Percentiles rank a stretch among this genome's conserved stretches.
These are phyloP conservation scores for Amphilophus citrinellus DNA, from an alignment of 2,113 vertebrate genomes.

Conservation along the genomic window DNA sequence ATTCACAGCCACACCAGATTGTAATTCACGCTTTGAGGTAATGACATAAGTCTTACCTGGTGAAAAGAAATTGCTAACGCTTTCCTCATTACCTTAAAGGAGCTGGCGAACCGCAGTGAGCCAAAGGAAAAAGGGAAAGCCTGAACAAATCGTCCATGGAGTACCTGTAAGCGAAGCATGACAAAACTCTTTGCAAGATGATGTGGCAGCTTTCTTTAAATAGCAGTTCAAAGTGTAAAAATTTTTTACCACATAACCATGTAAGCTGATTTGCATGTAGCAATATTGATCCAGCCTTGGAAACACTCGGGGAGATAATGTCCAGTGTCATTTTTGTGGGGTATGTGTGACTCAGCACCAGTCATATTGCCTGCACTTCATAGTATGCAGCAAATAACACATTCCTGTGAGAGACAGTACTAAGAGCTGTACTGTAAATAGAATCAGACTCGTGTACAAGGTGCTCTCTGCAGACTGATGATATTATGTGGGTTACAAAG, in stretches of 20 bases:
- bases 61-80: not conserved
- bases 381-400: not conserved
- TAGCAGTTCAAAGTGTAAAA: not conserved
- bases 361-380: not conserved
- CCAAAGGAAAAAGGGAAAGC: constrained; percentile 59
- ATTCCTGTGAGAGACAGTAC: not conserved
- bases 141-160: constrained; percentile 69
- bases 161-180: constrained; percentile 59
- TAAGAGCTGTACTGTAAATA: constrained; percentile 8
- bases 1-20: not conserved
- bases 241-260: not conserved
- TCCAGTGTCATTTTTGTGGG: not conserved
- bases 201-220: not conserved
- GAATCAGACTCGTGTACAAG: not conserved
- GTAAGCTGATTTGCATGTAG: not conserved
- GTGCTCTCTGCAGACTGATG: not conserved
- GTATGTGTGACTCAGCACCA: constrained; percentile 1
- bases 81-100: constrained; percentile 80
- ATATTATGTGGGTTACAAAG: not conserved
- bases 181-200: not conserved
- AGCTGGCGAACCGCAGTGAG: constrained; percentile 74
- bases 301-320: not conserved
- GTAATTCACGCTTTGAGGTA: no score
- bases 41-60: not conserved
- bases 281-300: not conserved